Evolutionary conservation across 2,797 vertebrate genomes (phyloP), one percentile per base, ranked within the genome.

Genomic region (Diplodus puntazzo): DNA sequence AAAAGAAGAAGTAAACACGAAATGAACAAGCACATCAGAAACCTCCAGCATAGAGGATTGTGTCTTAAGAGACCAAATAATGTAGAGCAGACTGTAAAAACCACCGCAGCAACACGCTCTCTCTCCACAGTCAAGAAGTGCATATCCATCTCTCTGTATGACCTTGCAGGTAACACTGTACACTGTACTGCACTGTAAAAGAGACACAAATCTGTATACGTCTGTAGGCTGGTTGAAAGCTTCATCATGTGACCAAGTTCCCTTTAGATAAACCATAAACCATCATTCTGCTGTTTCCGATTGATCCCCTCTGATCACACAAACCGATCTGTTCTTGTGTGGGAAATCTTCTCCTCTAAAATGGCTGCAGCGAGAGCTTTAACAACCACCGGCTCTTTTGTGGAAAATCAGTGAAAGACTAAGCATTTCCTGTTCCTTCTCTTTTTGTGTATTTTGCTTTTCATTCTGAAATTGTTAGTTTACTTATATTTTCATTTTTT

Each of bases 401-500:
- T 20, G n/a, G 3, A 73, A 71, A 50, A 62, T 70, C 39, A 17
- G 68, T n/a, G 60, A 53, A 73, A 84, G 53, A 76, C 61, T 59
- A 50, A 80, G 57, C 75, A 78, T 85, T 84, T 83, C 45, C 65
- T 76, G 52, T 34, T 73, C 23, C 79, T 69, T 80, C 60, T 79
- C 67, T 83, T 81, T 81, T 78, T 74, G 73, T 70, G 34, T 71
- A 14, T 73, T 80, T 69, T 84, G 75, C 81, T 85, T 54, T 80
- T 72, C 83, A 81, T 86, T 82, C 70, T 88, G 86, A 89, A 83
- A 88, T 62, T 87, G 73, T 86, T 83, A 80, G 91, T 93, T 91
- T 90, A 90, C 89, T 83, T 63, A 42, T 85, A 53, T 81, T 89
- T 39, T 78, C 39, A 73, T 83, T 73, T 75, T 75, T 86, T 65